Conservation (phyloP, 2,888 invertebrate genomes). For the Furcula furcula region DNA sequence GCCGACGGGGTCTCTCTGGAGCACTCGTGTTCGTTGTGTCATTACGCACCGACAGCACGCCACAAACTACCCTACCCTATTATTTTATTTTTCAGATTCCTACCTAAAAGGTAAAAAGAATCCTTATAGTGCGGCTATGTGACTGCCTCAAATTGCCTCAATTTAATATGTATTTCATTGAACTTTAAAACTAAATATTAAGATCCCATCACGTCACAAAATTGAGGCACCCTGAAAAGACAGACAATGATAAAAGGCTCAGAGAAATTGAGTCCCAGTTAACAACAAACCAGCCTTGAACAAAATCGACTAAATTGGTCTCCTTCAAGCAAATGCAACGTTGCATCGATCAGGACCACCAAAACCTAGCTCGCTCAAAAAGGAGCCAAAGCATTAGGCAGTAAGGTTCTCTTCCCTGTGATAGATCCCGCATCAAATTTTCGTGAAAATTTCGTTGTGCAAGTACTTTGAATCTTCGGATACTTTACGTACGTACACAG, state of each 20-base stretch:
- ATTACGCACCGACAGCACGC: no score
- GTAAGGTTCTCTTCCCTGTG: no score
- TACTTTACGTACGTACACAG: constrained; percentile 54
- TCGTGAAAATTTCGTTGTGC: constrained; percentile 49
- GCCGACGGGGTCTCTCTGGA: no score
- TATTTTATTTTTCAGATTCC: no score
- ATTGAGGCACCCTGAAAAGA: constrained; percentile 14
- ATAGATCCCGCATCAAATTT: no score
- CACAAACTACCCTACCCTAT: no score
- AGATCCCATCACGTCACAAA: constrained; percentile 12
- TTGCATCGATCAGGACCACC: constrained; percentile 50
- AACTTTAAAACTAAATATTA: background rate
- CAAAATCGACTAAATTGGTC: constrained; percentile 68
- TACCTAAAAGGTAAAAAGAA: no score
- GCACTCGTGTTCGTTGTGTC: no score
- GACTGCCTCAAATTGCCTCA: no score
- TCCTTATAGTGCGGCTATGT: no score
- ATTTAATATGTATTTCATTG: no score
- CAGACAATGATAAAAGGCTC: constrained; percentile 31
- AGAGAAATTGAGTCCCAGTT: constrained; percentile 27
- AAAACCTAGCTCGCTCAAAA: constrained; percentile 18
- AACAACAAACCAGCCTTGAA: constrained; percentile 41
- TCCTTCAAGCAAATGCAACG: constrained; percentile 54
- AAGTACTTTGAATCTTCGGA: constrained; percentile 53
- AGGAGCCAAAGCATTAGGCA: no score